A percentile compares a stretch with the other conserved stretches of the same genome.
These are phyloP conservation scores for Platynereis dumerilii DNA, from an alignment of 2,888 invertebrate genomes.

Conservation along the genomic window DNA sequence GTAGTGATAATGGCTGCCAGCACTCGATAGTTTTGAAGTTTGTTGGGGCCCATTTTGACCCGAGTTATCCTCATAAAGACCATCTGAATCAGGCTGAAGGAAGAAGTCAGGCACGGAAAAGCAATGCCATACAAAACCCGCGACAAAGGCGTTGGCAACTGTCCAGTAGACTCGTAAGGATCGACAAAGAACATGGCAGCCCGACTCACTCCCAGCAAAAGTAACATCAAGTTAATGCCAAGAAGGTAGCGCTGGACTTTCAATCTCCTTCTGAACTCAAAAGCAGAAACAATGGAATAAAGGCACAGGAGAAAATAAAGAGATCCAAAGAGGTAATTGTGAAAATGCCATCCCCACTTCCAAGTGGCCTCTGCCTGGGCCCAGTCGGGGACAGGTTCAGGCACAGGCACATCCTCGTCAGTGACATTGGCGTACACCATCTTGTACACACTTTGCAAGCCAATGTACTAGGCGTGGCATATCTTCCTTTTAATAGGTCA, in stretches of 20 bases:
- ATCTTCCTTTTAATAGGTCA: too few species aligned
- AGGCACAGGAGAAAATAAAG: slow-evolving; percentile 69
- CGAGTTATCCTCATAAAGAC: slow-evolving; percentile 69
- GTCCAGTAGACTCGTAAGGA: slow-evolving; percentile 68
- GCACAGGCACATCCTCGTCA: not conserved
- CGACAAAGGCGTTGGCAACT: slow-evolving; percentile 67
- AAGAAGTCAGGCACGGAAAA: slow-evolving; percentile 69
- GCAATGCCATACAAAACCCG: slow-evolving; percentile 69
- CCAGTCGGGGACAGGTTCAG: slow-evolving; percentile 58
- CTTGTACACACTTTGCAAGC: slow-evolving; percentile 9
- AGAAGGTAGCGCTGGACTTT: slow-evolving; percentile 67
- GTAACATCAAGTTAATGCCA: slow-evolving; percentile 69
- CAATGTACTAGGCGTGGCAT: too few species aligned
- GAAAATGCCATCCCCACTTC: slow-evolving; percentile 68
- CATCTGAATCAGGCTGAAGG: slow-evolving; percentile 69
- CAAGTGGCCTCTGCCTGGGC: slow-evolving; percentile 51
- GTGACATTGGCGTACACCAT: not conserved
- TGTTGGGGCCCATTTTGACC: slow-evolving; percentile 67
- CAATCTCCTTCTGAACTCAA: slow-evolving; percentile 66
- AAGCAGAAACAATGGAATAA: slow-evolving; percentile 68
- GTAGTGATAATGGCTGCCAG: slow-evolving; percentile 67
- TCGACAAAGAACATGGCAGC: slow-evolving; percentile 68
- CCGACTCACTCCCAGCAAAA: slow-evolving; percentile 67
- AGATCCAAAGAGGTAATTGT: slow-evolving; percentile 68
- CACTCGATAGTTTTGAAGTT: slow-evolving; percentile 66